Evolutionary conservation across 2,113 vertebrate genomes (phyloP).

Genomic region (Eolophus roseicapilla): DNA sequence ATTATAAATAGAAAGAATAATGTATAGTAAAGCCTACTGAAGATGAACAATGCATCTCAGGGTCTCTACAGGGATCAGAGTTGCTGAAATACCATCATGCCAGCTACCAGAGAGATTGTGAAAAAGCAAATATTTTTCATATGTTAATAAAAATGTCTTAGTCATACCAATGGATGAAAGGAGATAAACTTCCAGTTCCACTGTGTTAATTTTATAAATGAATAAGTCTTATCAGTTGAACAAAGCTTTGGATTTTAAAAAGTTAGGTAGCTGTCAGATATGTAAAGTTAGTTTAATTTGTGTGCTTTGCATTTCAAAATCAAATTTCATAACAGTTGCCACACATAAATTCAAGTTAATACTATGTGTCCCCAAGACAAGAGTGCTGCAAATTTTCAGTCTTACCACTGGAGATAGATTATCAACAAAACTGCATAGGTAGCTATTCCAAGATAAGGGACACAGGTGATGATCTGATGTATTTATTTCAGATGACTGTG

Average conservation of each 20-base stretch:
- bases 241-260: background rate
- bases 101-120: background rate
- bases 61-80: background rate
- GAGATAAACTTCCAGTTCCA: background rate
- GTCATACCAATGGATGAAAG: background rate
- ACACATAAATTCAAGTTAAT: background rate
- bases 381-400: background rate
- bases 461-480: background rate
- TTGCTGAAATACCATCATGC: background rate
- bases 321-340: background rate
- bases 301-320: background rate
- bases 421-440: background rate
- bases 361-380: background rate
- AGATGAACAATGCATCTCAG: background rate
- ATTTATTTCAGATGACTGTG: background rate
- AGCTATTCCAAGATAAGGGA: background rate
- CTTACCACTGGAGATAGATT: background rate
- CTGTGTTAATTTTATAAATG: accelerated
- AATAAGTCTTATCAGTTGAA: background rate
- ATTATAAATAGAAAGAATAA: background rate
- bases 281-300: background rate
- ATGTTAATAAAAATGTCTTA: background rate
- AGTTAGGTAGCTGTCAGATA: background rate
- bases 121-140: background rate
- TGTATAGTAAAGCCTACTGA: background rate